Evolutionary conservation across 35 echinoderm and acorn worm species (phyloP).

Genomic region (Ophiothrix spiculata): DNA sequence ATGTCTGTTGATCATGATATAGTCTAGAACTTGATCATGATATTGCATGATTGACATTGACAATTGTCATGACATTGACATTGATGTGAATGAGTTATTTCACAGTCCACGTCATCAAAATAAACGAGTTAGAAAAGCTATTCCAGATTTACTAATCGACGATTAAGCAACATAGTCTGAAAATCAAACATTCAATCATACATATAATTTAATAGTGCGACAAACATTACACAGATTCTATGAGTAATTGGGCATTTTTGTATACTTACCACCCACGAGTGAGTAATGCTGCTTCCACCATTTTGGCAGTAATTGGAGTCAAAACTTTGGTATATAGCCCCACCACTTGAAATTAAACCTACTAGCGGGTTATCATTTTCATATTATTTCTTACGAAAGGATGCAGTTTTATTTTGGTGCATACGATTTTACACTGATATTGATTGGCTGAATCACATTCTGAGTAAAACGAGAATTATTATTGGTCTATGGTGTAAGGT

Average conservation of each 20-base stretch:
- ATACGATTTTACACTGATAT: neutral
- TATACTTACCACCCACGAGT: neutral
- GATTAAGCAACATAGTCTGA: neutral
- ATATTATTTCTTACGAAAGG: neutral
- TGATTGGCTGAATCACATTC: neutral
- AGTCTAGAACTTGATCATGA: too few relatives aligned
- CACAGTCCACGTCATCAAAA: neutral
- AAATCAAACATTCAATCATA: neutral
- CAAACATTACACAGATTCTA: neutral
- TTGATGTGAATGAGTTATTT: too few relatives aligned
- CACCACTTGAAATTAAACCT: too few relatives aligned
- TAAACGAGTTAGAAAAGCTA: neutral
- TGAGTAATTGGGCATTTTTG: neutral
- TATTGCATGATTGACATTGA: too few relatives aligned
- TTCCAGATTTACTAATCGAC: neutral
- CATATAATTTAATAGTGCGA: neutral
- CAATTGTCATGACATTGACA: too few relatives aligned
- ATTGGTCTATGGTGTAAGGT: neutral
- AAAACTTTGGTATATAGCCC: too few relatives aligned
- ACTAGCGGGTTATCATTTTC: too few relatives aligned
- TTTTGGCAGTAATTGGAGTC: neutral
- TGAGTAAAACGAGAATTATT: neutral
- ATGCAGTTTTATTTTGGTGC: neutral
- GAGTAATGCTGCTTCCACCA: neutral
- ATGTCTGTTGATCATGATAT: too few relatives aligned